A percentile compares a stretch with the other conserved stretches of the same genome.
Evolutionary conservation across 2,797 vertebrate genomes (phyloP).

Genomic region (Takifugu rubripes): DNA sequence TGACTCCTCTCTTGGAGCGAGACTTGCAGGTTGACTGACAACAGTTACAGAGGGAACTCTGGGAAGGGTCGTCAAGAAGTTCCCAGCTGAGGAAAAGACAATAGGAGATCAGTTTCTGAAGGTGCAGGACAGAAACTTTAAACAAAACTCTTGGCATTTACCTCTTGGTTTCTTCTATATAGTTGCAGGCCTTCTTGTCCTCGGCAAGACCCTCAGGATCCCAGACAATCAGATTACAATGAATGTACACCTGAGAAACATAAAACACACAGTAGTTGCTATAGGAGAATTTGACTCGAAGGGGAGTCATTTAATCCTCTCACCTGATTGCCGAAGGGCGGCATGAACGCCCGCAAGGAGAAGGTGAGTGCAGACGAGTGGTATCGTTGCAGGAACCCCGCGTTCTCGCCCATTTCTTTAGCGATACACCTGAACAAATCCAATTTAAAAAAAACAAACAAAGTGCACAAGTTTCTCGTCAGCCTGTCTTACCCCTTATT

Average conservation of each 20-base stretch:
- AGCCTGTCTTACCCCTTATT: constrained; percentile 71
- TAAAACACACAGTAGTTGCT: not conserved
- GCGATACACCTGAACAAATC: constrained; percentile 66
- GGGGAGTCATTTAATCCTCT: not conserved
- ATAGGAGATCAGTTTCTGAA: not conserved
- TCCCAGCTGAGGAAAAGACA: constrained; percentile 63
- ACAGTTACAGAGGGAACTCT: constrained; percentile 70
- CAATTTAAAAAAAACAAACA: not conserved
- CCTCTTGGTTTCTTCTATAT: constrained; percentile 58
- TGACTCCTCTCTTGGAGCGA: constrained; percentile 21
- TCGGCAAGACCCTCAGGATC: constrained; percentile 45
- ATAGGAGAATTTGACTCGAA: not conserved
- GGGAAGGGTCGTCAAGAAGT: constrained; percentile 65
- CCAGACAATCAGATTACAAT: constrained; percentile 77
- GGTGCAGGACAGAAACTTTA: not conserved
- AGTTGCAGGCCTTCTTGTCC: constrained; percentile 77
- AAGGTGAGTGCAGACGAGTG: constrained; percentile 67
- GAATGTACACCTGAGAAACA: constrained; percentile 76
- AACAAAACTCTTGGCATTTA: constrained; percentile 27
- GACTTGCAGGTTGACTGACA: constrained; percentile 66
- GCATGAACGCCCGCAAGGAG: constrained; percentile 69
- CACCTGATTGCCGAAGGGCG: constrained; percentile 29
- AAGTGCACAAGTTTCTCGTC: not conserved
- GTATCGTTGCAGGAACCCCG: constrained; percentile 70
- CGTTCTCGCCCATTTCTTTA: constrained; percentile 59